These are phyloP conservation scores for Propithecus perrieri DNA, from an alignment of 2,797 vertebrate genomes.

Conservation along the genomic window DNA sequence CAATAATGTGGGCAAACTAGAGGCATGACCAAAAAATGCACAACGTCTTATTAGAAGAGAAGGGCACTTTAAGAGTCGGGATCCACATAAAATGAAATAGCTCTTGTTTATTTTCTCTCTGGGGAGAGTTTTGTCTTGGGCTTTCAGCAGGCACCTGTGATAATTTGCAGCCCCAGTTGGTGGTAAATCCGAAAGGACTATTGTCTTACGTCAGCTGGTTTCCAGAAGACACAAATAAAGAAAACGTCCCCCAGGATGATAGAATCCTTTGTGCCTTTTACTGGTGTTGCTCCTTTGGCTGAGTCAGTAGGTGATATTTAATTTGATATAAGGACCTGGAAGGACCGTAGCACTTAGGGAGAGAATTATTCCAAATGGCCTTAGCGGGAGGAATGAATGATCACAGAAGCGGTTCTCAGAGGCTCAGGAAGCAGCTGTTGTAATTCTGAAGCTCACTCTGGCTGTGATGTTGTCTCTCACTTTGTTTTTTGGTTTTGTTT, in stretches of 20 bases:
- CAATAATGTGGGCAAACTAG: neutral
- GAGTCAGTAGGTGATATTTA: neutral
- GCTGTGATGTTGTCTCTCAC: neutral
- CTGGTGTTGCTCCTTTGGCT: neutral
- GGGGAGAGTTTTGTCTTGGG: slow-evolving; percentile 20
- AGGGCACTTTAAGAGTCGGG: neutral
- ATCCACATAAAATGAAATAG: neutral
- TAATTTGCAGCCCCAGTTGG: slow-evolving; percentile 35
- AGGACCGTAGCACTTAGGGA: neutral
- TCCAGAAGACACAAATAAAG: slow-evolving; percentile 41
- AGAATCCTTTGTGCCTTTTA: slow-evolving; percentile 44
- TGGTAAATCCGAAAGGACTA: slow-evolving; percentile 33
- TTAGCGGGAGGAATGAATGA: neutral
- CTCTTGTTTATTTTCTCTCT: neutral
- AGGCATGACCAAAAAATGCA: neutral
- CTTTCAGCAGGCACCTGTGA: neutral
- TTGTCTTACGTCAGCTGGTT: slow-evolving; percentile 52
- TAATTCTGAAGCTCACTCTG: neutral
- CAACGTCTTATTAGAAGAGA: neutral
- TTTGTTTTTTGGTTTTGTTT: neutral
- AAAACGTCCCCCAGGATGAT: neutral
- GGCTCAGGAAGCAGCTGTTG: neutral
- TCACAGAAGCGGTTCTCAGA: neutral
- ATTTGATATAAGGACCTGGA: neutral
- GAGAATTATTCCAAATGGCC: neutral